phyloP scores from a whole-genome alignment of 2,888 invertebrate genomes.

The Copidosoma aretas region DNA sequence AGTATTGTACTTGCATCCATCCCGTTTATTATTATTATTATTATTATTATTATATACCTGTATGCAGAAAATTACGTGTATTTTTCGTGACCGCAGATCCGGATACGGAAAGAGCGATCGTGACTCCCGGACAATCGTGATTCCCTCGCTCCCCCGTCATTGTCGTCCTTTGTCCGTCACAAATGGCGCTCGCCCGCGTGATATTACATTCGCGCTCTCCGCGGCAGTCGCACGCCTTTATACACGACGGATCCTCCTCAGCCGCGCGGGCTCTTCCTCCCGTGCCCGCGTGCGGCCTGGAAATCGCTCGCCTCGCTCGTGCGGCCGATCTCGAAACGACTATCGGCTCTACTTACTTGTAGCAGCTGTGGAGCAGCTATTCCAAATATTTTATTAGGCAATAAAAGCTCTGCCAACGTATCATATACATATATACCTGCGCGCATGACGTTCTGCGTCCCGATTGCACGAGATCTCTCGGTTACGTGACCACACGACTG shows the following conservation, averaged over 20 bases:
- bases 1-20: no score
- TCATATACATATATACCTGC: not conserved
- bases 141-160: not conserved
- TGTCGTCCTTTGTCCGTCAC: conserved; percentile 34
- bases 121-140: conserved; percentile 28
- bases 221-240: not conserved
- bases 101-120: conserved; percentile 42
- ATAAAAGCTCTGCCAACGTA: not conserved
- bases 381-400: conserved; percentile 17
- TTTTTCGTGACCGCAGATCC: conserved; percentile 42
- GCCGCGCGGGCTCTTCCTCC: no score
- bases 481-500: not conserved
- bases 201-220: conserved; percentile 13
- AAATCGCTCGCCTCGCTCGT: no score
- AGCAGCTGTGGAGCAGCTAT: not conserved
- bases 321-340: no score
- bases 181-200: conserved; percentile 27
- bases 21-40: no score
- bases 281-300: no score
- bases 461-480: not conserved
- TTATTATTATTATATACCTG: no score
- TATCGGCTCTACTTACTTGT: no score
- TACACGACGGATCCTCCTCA: not conserved
- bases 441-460: not conserved
- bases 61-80: conserved; percentile 40